Evolutionary conservation across 2,888 invertebrate genomes (phyloP), one percentile per base, ranked within the genome.

Genomic region (Drosophila dives): DNA sequence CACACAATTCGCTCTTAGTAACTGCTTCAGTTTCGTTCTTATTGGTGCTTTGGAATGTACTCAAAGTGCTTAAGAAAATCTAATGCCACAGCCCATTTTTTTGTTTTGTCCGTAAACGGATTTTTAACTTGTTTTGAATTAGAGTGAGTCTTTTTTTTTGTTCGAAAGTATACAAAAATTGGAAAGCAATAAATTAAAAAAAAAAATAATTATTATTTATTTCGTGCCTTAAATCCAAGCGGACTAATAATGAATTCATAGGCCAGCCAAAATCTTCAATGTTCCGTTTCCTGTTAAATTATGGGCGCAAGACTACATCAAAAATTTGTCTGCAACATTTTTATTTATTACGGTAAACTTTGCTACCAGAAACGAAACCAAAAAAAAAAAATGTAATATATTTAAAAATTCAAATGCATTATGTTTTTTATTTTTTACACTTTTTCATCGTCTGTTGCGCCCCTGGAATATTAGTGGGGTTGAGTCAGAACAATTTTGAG

Each of bases 281-380:
- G 23, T 42, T 32, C 17, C 8, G 32, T 29, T 15, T 12, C 54
- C 23, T 42, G 42, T 62, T 62, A 42, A 60, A 36, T 58, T 71
- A 59, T 67, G 67, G 51, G 33, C 59, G 48, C 59, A 40, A 61
- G 50, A 59, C 12, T 55, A 48, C 48, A 59, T 55, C 38, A 55
- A 42, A 48, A 69, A 73, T 80, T 64, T 69, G 69, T 62, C 67
- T 60, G 54, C 49, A 64, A 61, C 49, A 65, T 80, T 72, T 64
- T 81, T 75, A 89, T 86, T 89, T 86, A 86, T 89, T 69, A 75
- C 88, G 58, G 69, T 54, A 64, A 66, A 53, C 62, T 65, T 62
- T 36, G 38, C 29, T 8, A 15, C 38, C 34, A 49, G 15, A 40
- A 38, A 29, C 32, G 49, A 67, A 45, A 36, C 20, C 32, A 33